Evolutionary conservation across 2,113 vertebrate genomes (phyloP), one percentile per base, ranked within the genome.

Genomic region (Corythoichthys intestinalis): DNA sequence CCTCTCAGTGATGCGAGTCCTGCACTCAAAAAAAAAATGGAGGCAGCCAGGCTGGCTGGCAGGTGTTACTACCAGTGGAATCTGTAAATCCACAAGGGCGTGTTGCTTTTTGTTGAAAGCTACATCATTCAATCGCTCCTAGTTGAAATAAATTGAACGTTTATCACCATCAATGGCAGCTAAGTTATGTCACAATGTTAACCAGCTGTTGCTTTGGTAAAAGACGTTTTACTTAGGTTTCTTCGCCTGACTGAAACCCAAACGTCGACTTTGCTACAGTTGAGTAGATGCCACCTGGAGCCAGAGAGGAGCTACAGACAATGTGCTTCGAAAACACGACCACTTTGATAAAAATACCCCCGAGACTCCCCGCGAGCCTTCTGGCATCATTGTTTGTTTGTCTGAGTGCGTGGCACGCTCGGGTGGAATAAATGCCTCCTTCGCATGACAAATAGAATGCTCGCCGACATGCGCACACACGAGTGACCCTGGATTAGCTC

Each of bases 11-110:
- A 74, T 70, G 56, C 65, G 80, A 72, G 73, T 64, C 75, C 78
- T 20, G 60, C 4, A 4, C 60, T 12, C 6, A 13, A 68, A 68
- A 80, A 75, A 50, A 78, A 85, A 81, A 84, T 85, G 71, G 75
- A 85, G 77, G 68, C 66, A 48, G 77, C 73, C 86, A 87, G 88
- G 87, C 86, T 79, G 66, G 64, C 75, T 78, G 73, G 72, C 35
- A 11, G 73, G 74, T 83, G 85, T 84, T 83, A 85, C 86, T 81
- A 86, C 81, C 78, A 71, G 72, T 83, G 78, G 70, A 79, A 65
- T 82, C 82, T 83, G 87, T 83, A 89, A 83, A 77, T 83, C 79
- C 69, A 65, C 70, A 72, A 83, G 86, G 71, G 8, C 34, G 20
- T 56, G 1, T 10, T 58, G 12, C 34, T 58, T 58, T 37, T 57